Evolutionary conservation across 1,140 invertebrate species (phyloP).

Genomic region (Euglossa dilemma): DNA sequence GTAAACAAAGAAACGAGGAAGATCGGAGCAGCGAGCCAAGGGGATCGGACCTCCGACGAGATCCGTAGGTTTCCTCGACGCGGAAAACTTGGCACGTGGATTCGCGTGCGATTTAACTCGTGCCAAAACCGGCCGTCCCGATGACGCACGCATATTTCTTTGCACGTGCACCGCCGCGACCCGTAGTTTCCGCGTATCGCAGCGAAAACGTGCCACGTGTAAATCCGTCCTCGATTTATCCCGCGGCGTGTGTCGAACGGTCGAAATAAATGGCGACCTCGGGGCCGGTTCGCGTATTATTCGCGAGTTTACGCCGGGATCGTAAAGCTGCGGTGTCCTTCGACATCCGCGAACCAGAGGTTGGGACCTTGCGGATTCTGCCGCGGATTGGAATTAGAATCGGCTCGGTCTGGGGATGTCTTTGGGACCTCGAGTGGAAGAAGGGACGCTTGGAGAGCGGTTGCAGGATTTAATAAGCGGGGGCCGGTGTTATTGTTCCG

Average conservation of each 20-base stretch:
- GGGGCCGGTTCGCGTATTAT: not conserved
- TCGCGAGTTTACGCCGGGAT: too few species aligned
- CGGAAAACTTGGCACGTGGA: not conserved
- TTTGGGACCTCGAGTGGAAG: too few species aligned
- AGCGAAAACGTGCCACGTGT: constrained; percentile 25
- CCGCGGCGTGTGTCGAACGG: not conserved
- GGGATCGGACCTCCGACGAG: too few species aligned
- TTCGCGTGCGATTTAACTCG: not conserved
- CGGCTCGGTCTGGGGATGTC: too few species aligned
- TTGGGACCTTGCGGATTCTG: too few species aligned
- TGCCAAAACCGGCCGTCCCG: constrained; percentile 29
- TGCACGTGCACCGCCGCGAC: constrained; percentile 15
- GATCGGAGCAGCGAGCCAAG: too few species aligned
- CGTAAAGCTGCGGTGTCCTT: too few species aligned
- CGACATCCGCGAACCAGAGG: too few species aligned
- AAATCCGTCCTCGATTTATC: not conserved
- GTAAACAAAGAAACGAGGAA: not conserved
- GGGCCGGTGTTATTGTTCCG: too few species aligned
- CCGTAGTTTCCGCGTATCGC: constrained; percentile 18
- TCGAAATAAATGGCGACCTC: not conserved
- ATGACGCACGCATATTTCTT: constrained; percentile 25
- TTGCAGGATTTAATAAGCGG: too few species aligned
- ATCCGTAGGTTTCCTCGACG: not conserved
- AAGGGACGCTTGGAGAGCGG: too few species aligned
- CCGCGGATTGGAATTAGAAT: too few species aligned